Conservation (phyloP, 2,797 vertebrate species). For the Aeoliscus strigatus region DNA sequence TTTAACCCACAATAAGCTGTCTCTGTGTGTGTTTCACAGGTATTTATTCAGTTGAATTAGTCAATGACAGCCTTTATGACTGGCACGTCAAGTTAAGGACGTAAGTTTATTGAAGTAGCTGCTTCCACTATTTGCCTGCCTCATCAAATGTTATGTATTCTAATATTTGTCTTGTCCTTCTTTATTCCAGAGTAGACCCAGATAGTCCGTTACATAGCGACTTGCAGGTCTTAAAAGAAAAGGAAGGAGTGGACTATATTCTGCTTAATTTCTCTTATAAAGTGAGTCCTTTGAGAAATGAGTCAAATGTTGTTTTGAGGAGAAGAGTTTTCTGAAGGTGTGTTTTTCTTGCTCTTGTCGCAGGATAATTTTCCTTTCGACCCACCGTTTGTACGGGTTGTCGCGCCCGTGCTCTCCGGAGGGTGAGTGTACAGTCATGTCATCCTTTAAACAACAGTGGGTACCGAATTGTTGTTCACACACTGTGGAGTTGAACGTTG, state of each 20-base stretch:
- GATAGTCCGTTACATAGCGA: constrained; percentile 97
- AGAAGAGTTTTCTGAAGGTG: constrained; percentile 1
- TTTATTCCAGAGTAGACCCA: constrained; percentile 91
- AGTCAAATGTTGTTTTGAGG: neutral
- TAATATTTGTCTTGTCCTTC: too few species aligned
- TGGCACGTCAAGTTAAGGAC: constrained; percentile 98
- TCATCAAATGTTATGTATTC: too few species aligned
- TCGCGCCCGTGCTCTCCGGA: constrained; percentile 96
- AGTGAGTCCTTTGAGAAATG: constrained; percentile 71
- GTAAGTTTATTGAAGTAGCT: constrained; percentile 74
- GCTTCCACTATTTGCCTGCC: neutral
- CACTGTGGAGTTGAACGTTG: too few species aligned
- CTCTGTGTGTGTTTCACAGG: constrained; percentile 81
- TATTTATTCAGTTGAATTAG: constrained; percentile 97
- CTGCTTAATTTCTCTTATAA: constrained; percentile 99
- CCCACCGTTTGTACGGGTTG: constrained; percentile 96
- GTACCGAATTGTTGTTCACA: too few species aligned
- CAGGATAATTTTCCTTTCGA: constrained; percentile 99
- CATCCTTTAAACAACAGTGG: too few species aligned
- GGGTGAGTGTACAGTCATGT: constrained; percentile 89
- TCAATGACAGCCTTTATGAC: constrained; percentile 97
- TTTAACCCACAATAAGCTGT: too few species aligned
- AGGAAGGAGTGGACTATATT: constrained; percentile 98
- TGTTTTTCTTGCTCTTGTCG: constrained; percentile 4
- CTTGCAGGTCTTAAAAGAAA: constrained; percentile 97